A percentile compares a stretch with the other conserved stretches of the same genome.
phyloP scores from a whole-genome alignment of 2,113 vertebrate genomes.

The Austrofundulus limnaeus region DNA sequence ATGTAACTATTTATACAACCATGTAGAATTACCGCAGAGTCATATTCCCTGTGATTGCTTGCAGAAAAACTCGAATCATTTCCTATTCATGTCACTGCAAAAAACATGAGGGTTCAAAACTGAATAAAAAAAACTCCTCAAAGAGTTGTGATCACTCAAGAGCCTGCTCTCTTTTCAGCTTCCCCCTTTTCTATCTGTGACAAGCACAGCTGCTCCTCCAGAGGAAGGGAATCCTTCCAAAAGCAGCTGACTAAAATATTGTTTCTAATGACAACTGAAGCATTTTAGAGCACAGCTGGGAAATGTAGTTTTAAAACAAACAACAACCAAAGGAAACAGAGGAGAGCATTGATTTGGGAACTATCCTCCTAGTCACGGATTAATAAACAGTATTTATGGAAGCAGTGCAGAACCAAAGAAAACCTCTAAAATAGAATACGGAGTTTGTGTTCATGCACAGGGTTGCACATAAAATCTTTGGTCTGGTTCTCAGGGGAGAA shows the following conservation, averaged over 20 bases:
- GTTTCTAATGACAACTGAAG: constrained; percentile 2
- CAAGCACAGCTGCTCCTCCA: background rate
- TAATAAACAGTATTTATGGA: constrained; percentile 15
- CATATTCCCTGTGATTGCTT: background rate
- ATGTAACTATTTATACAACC: background rate
- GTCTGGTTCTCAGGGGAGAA: no score
- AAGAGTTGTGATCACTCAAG: background rate
- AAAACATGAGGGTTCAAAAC: background rate
- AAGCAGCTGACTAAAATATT: background rate
- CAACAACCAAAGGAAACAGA: background rate
- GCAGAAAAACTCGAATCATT: background rate
- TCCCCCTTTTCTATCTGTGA: constrained; percentile 3
- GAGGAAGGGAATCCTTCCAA: constrained; percentile 6
- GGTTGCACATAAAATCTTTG: no score
- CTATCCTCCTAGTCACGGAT: constrained; percentile 4
- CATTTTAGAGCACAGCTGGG: constrained; percentile 8
- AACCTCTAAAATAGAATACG: background rate
- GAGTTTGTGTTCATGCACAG: background rate
- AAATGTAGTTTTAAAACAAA: constrained; percentile 9
- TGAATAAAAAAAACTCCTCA: background rate
- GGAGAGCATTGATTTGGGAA: background rate
- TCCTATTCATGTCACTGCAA: background rate
- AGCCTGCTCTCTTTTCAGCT: constrained; percentile 5
- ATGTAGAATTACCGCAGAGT: background rate
- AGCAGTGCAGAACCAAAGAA: background rate